Evolutionary conservation across 2,888 invertebrate species (phyloP).

Genomic region (Coenonympha glycerion): DNA sequence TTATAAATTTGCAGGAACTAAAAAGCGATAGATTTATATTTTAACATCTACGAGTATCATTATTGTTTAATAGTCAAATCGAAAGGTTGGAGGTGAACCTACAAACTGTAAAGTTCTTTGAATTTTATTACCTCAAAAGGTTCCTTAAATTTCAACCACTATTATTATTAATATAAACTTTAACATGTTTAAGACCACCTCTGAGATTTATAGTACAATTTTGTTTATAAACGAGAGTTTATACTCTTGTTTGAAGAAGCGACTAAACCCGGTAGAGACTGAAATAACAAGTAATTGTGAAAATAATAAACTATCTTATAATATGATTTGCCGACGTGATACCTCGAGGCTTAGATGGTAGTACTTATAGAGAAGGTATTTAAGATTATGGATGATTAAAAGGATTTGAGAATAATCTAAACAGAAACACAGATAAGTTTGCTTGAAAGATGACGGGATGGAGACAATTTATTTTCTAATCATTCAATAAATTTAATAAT

Average conservation of each 20-base stretch:
- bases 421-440: background rate
- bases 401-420: background rate
- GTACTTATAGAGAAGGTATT: background rate
- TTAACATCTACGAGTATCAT: too few species aligned
- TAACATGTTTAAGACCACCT: conserved; percentile 17
- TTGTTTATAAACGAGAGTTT: conserved; percentile 16
- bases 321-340: conserved; percentile 14
- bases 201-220: conserved; percentile 10
- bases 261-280: conserved; percentile 9
- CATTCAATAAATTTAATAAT: too few species aligned
- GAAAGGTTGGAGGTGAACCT: too few species aligned
- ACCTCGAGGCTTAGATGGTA: background rate
- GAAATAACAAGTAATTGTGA: conserved; percentile 19
- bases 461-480: background rate
- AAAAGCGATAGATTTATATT: too few species aligned
- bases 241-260: conserved; percentile 20
- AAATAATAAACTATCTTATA: conserved; percentile 19
- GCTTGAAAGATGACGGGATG: background rate
- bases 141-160: background rate
- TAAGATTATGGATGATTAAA: background rate
- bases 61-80: too few species aligned
- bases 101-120: background rate
- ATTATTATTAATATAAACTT: conserved; percentile 5
- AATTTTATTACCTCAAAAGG: background rate
- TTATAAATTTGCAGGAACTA: too few species aligned